These are phyloP conservation scores for Philhelius pedissequus DNA, from an alignment of 2,888 invertebrate genomes.

Conservation along the genomic window DNA sequence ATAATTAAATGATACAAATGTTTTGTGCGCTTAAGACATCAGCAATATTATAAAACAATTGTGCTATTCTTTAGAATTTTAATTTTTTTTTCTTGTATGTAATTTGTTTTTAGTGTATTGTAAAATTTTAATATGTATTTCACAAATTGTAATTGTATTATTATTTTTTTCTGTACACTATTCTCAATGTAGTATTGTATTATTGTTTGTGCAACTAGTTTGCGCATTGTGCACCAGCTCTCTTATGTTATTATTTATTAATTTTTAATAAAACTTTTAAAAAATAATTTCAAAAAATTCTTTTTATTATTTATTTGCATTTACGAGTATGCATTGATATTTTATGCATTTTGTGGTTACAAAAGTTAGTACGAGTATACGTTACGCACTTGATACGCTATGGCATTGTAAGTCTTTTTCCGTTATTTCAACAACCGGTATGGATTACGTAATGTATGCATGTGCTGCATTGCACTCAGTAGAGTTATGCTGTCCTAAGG, in stretches of 20 bases:
- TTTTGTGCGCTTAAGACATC: constrained; percentile 55
- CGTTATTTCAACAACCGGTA: neutral
- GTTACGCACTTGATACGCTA: no score
- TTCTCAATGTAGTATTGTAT: constrained; percentile 47
- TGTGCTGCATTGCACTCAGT: no score
- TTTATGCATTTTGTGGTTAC: no score
- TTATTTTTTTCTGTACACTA: constrained; percentile 37
- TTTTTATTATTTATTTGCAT: neutral
- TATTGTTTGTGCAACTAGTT: constrained; percentile 54
- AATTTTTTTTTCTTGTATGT: neutral
- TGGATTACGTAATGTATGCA: neutral
- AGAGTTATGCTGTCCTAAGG: neutral
- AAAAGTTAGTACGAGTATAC: no score
- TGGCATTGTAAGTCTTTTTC: neutral
- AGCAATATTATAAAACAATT: constrained; percentile 59
- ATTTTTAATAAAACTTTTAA: constrained; percentile 57
- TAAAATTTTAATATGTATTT: constrained; percentile 11
- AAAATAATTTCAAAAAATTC: constrained; percentile 9
- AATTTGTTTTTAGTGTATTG: constrained; percentile 44
- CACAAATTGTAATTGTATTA: constrained; percentile 15
- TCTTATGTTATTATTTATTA: constrained; percentile 67
- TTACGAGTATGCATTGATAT: no score
- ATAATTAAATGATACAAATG: constrained; percentile 52
- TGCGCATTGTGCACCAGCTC: constrained; percentile 59
- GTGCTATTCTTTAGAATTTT: constrained; percentile 55